Evolutionary conservation across 2,888 invertebrate genomes (phyloP), one percentile per base, ranked within the genome.

Genomic region (Eristalis arbustorum): DNA sequence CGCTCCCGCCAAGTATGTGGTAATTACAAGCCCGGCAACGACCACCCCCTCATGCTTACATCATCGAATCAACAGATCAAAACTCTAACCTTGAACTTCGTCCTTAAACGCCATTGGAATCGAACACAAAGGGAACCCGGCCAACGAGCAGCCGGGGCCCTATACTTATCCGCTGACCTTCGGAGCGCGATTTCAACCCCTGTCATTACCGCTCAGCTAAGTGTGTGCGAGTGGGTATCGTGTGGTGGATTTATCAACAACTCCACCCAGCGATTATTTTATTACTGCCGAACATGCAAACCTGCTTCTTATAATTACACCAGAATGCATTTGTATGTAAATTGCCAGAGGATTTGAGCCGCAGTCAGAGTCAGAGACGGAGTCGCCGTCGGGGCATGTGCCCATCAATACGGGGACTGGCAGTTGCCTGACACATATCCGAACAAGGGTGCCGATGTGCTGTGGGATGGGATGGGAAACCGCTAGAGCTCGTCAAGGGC

Each of bases 181-280:
- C 64, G 81, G 72, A 66, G 40, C 59, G 68, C 77, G 49, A 49
- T 49, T 77, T 68, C 72, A 68, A 77, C 77, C 73, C 68, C 63
- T 23, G 31, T 74, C 75, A 71, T 75, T 80, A 78, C 57, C 49
- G 31, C 8, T n/a, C 18, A 8, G 25, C 59, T 13, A 14, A 18
- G 18, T 62, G 25, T 75, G 14, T 57, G 62, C 62, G 40, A 64
- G 25, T 68, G 14, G 25, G 25, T 59, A 61, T 67, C 74, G 74
- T 82, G 85, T 23, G 31, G 57, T 74, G 31, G 63, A 85, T 85
- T 85, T 82, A 85, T 85, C 77, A 85, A 85, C 85, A 85, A 82
- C 83, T 87, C 87, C 83, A 87, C 87, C 87, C 83, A 75, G 37
- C 72, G 61, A 83, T 83, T 82, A 87, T 83, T 87, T 87, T 87